phyloP scores from a whole-genome alignment of 92 coral and sea anemone species.

The Plumapathes pennacea region DNA sequence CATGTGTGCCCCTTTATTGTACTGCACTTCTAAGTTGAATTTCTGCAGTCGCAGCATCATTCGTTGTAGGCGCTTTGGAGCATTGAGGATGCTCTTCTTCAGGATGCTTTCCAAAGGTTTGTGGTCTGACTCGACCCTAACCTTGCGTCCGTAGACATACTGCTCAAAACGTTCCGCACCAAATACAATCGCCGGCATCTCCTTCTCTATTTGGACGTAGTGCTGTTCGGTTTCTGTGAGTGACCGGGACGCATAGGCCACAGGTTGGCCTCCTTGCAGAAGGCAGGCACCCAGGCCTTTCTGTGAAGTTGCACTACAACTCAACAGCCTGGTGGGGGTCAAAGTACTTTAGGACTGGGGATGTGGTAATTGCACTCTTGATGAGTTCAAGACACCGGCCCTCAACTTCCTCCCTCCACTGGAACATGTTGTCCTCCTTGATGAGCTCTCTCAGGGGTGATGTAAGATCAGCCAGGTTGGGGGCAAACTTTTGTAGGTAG shows the following conservation, averaged over 20 bases:
- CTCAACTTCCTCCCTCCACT: slow-evolving; percentile 8
- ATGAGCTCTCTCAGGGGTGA: slow-evolving; percentile 4
- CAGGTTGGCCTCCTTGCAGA: slow-evolving; percentile 13
- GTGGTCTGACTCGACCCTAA: slow-evolving; percentile 56
- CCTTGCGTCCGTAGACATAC: slow-evolving; percentile 44
- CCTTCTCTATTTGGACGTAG: slow-evolving; percentile 34
- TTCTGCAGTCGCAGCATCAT: slow-evolving; percentile 45
- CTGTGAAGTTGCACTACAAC: slow-evolving; percentile 24
- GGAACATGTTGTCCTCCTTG: slow-evolving; percentile 10
- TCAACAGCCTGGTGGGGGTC: slow-evolving; percentile 14
- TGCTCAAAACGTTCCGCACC: slow-evolving; percentile 40
- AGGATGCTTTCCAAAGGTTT: slow-evolving; percentile 40
- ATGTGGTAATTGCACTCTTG: slow-evolving; percentile 20
- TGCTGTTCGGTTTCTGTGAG: slow-evolving; percentile 12
- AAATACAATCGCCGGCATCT: slow-evolving; percentile 25
- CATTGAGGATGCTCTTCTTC: slow-evolving; percentile 39
- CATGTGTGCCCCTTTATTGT: slow-evolving; percentile 50
- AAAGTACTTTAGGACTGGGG: slow-evolving; percentile 23
- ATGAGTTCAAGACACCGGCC: slow-evolving; percentile 29
- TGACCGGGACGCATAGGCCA: slow-evolving; percentile 17
- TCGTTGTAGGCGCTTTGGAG: slow-evolving; percentile 40
- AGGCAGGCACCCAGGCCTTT: slow-evolving; percentile 25
- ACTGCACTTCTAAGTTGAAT: slow-evolving; percentile 42
- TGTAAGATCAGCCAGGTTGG: slow-evolving; percentile 9
- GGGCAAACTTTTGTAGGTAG: slow-evolving; percentile 23